These are phyloP conservation scores for Thereva unica DNA, from an alignment of 2,888 invertebrate species.

Conservation along the genomic window DNA sequence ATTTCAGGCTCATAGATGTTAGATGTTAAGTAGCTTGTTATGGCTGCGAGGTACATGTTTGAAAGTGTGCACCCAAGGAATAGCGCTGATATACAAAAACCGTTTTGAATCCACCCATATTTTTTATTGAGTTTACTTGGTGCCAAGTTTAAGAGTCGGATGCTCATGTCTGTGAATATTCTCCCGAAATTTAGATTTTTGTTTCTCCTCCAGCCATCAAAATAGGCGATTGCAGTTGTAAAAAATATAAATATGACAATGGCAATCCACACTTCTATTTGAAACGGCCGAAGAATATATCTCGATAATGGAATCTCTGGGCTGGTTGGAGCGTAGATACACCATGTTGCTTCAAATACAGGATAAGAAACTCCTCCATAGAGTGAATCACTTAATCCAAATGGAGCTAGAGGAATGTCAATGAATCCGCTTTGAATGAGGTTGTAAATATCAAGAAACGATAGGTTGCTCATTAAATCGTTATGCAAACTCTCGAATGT, in stretches of 20 bases:
- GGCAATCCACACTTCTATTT: conserved; percentile 18
- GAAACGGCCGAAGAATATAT: conserved; percentile 21
- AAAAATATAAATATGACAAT: conserved; percentile 18
- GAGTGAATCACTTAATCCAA: conserved; percentile 11
- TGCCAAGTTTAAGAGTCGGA: conserved; percentile 29
- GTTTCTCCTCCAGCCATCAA: conserved; percentile 3
- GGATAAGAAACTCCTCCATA: conserved; percentile 24
- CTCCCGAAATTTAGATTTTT: conserved; percentile 15
- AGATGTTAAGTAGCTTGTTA: conserved; percentile 47
- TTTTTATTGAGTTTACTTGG: conserved; percentile 13
- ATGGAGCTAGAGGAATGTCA: conserved; percentile 24
- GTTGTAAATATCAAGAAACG: conserved; percentile 9
- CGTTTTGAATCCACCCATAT: background rate
- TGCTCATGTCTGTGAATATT: conserved; percentile 15
- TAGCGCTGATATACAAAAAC: background rate
- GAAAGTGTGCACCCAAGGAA: conserved; percentile 47
- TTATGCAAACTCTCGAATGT: conserved; percentile 14
- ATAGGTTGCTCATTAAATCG: conserved; percentile 8
- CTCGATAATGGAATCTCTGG: conserved; percentile 7
- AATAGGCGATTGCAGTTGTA: background rate
- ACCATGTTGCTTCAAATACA: background rate
- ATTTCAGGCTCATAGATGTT: conserved; percentile 44
- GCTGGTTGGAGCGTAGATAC: conserved; percentile 4
- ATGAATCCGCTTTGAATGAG: conserved; percentile 6
- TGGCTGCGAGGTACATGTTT: conserved; percentile 47